Base-by-base conservation (phyloP, 2,888 invertebrate species). In the Athalia cordata region DNA sequence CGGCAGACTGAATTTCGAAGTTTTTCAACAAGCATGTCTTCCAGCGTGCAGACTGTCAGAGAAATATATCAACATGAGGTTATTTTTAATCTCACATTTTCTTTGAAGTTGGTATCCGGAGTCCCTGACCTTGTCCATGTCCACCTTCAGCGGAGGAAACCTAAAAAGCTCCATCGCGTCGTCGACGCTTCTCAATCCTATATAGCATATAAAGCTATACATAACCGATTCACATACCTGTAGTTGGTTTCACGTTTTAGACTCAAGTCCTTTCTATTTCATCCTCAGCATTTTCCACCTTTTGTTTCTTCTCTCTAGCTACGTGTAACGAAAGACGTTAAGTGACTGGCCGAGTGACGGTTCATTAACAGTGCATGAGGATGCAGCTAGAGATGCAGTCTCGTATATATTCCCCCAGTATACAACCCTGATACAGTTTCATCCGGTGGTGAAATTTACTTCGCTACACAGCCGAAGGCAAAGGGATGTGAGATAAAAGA, bases 291-390 rank as follows among this genome's bases (percentile, higher is more conserved):
- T 55, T 55, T 55, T 55, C 9, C 3, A n/a, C 4, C 8, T 11
- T 55, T 55, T n/a, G 3, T 4, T 8, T 55, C 55, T 3, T 55
- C 4, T 11, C 55, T 55, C 4, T 11, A 4, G 55, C 8, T n/a
- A 8, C n/a, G 49, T 59, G 65, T 6, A 52, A 81, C 79, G 79
- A 84, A 84, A 82, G 83, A 82, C 83, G 81, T 82, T 85, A 85
- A 86, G 84, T 85, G 86, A 86, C 84, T 83, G 83, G 84, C 78
- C 83, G 86, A 85, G 84, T 85, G 86, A 86, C 85, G 85, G 83
- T 86, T 86, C 86, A 85, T 87, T 87, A 87, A 85, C 85, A 84
- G 85, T 79, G 75, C 75, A 62, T 62, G 8, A 29, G 29, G 29
- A 29, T 29, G 29, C 2, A 29, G 29, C 29, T 29, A 29, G 29